A percentile compares a stretch with the other conserved stretches of the same genome.
Evolutionary conservation across 2,113 vertebrate species (phyloP).

Genomic region (Eudyptes chrysolophus): DNA sequence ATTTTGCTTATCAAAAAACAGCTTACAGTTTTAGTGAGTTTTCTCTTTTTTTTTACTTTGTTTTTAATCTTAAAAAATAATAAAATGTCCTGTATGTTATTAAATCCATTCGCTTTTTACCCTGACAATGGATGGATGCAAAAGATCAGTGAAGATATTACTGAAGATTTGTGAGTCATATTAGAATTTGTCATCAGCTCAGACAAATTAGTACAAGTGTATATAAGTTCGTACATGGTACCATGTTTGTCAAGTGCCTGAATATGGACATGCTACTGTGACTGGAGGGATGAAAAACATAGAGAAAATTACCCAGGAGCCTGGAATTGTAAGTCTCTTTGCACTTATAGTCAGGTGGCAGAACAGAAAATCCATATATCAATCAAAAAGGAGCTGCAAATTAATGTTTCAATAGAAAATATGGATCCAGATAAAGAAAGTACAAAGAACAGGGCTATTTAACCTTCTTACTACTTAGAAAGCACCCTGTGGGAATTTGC

Average conservation of each 20-base stretch:
- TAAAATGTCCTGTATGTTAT: neutral
- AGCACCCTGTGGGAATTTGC: neutral
- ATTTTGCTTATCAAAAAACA: neutral
- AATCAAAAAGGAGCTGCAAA: neutral
- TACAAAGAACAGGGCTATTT: neutral
- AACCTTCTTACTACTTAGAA: neutral
- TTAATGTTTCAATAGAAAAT: neutral
- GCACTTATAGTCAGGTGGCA: neutral
- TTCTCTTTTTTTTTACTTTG: neutral
- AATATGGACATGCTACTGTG: neutral
- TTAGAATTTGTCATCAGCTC: neutral
- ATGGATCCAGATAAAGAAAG: neutral
- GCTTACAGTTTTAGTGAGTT: neutral
- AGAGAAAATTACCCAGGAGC: neutral
- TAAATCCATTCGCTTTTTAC: neutral
- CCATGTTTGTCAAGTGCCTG: neutral
- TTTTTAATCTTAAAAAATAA: neutral
- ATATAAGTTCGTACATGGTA: neutral
- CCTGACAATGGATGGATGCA: neutral
- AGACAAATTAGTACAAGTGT: neutral
- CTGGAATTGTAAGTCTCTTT: neutral
- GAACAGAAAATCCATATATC: neutral
- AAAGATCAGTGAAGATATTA: neutral
- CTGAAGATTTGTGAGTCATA: neutral
- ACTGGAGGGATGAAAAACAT: neutral